Evolutionary conservation across 2,888 invertebrate genomes (phyloP), one percentile per base, ranked within the genome.

Genomic region (Pyrocoelia pectoralis): DNA sequence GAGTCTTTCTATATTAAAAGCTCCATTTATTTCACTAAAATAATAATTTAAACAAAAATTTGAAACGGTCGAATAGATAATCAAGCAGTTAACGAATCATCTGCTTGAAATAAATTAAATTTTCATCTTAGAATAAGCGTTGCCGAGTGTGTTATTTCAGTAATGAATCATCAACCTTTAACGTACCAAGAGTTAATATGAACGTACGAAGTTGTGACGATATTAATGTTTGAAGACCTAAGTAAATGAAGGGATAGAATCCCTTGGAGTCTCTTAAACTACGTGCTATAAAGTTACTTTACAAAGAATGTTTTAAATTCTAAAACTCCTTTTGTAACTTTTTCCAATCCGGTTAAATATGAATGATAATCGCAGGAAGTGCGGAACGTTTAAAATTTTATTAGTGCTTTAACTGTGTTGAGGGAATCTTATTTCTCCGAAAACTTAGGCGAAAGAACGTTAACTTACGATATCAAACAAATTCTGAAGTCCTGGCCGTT

Each of bases 241-340:
- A 17, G 17, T 18, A 48, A 48, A 48, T 48, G 17, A 48, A 48
- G 18, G 48, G 19, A 48, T 48, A 9, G 17, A 48, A 48, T 48
- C 17, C 48, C 50, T 56, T 40, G 19, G 33, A 56, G 38, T 49
- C 49, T 46, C 13, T 46, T 56, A 18, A 56, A 24, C 17, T 49
- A 49, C 38, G 15, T 33, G 48, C 9, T 28, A 29, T 28, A 29
- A 56, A 41, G 33, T 19, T 19, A 17, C 46, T 18, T 46, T 15
- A 17, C 17, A 10, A 17, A 17, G 41, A 43, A 46, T 10, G 17
- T 33, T 33, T 55, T 24, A 55, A 55, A 43, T 55, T 55, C 43
- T 46, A 46, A 53, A 24, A 53, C 41, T 18, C 38, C 13, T 18
- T n/a, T 41, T 18, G 33, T n/a, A 33, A 33, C 46, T 46, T 46